Conservation (phyloP, 2,888 invertebrate species). For the Erynnis tages region DNA sequence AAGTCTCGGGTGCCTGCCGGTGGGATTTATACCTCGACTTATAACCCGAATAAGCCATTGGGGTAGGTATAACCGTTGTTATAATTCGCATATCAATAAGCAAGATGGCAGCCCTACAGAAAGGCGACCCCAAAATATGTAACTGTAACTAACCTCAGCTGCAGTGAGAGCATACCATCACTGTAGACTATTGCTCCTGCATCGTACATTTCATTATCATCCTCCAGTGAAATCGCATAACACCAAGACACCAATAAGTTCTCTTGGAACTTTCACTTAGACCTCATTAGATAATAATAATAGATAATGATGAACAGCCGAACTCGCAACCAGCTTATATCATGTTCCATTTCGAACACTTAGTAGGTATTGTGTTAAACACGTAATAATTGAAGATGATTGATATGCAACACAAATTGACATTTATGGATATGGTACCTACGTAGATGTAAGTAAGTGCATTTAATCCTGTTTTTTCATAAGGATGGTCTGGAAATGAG, state of each 20-base stretch:
- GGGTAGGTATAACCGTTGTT: too few species aligned
- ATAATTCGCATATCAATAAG: too few species aligned
- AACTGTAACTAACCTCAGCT: constrained; percentile 59
- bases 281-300: constrained; percentile 9
- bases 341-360: constrained; percentile 13
- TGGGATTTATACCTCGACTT: too few species aligned
- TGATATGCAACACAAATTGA: constrained; percentile 8
- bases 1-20: too few species aligned
- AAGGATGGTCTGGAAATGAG: too few species aligned
- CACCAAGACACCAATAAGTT: neutral
- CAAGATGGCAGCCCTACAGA: too few species aligned
- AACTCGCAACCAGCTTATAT: constrained; percentile 13
- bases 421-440: neutral
- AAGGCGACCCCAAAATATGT: constrained; percentile 62
- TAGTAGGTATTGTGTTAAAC: constrained; percentile 2
- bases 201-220: constrained; percentile 38
- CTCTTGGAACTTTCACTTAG: constrained; percentile 17
- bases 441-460: neutral
- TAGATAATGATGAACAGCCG: neutral
- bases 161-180: constrained; percentile 2
- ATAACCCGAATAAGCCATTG: too few species aligned
- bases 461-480: too few species aligned
- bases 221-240: constrained; percentile 38
- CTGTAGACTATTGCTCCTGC: too few species aligned
- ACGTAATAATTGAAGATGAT: constrained; percentile 9